These are phyloP conservation scores for Heliconius hermathena DNA, from an alignment of 1,140 invertebrate species.

Conservation along the genomic window DNA sequence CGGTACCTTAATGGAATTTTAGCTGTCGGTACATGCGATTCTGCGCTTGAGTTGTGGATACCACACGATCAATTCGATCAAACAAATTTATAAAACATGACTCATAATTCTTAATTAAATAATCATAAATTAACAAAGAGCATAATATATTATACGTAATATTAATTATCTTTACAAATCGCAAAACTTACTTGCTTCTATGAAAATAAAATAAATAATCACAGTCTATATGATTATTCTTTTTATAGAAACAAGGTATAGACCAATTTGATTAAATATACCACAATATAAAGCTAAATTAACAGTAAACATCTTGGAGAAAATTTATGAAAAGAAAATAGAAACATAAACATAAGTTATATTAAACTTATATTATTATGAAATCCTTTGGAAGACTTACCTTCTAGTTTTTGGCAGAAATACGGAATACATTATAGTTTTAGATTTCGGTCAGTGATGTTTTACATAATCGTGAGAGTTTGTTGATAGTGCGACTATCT, in stretches of 20 bases:
- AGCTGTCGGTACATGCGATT: conserved; percentile 69
- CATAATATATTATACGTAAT: conserved; percentile 18
- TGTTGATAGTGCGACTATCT: too few relatives aligned
- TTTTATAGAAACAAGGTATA: background rate
- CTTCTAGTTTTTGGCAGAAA: too few relatives aligned
- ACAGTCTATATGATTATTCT: background rate
- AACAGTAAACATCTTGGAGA: background rate
- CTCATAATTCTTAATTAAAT: conserved; percentile 6
- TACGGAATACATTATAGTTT: too few relatives aligned
- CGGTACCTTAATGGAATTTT: conserved; percentile 65
- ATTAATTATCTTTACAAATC: background rate
- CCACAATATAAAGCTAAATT: background rate
- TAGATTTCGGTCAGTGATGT: too few relatives aligned
- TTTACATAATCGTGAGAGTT: too few relatives aligned
- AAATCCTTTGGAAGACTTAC: too few relatives aligned
- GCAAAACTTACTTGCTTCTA: background rate
- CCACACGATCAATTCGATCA: conserved; percentile 49
- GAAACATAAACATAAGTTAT: background rate
- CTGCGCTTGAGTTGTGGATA: conserved; percentile 70
- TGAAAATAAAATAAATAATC: background rate
- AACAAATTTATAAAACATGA: conserved; percentile 23
- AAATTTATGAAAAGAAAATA: too few relatives aligned
- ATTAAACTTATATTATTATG: too few relatives aligned
- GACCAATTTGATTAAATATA: background rate
- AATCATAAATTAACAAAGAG: conserved; percentile 14